Conservation (phyloP, 2,888 invertebrate genomes). For the Halictus quadricinctus region DNA sequence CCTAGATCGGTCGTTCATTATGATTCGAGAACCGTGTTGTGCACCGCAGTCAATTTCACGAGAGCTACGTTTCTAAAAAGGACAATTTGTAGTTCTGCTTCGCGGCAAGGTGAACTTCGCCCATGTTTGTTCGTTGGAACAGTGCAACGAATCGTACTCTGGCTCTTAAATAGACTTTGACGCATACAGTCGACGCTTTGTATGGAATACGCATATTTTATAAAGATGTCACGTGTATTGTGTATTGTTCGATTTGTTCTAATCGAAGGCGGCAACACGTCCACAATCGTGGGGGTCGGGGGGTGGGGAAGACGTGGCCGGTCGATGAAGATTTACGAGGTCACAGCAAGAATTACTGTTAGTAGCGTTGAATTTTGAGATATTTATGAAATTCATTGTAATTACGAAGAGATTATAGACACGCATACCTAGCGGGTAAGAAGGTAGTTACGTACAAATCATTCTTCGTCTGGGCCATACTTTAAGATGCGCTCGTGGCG, state of each 20-base stretch:
- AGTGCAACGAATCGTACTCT: slow-evolving; percentile 30
- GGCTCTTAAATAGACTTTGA: slow-evolving; percentile 37
- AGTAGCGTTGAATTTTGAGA: slow-evolving; percentile 70
- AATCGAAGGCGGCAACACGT: not conserved
- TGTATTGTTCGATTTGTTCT: slow-evolving; percentile 25
- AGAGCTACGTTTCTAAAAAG: slow-evolving; percentile 11
- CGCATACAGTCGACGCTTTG: slow-evolving; percentile 20
- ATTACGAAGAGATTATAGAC: slow-evolving; percentile 52
- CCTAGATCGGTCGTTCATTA: slow-evolving; percentile 65
- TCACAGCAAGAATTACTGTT: slow-evolving; percentile 52
- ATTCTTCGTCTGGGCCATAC: slow-evolving; percentile 30
- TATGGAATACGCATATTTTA: slow-evolving; percentile 18
- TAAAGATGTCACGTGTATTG: slow-evolving; percentile 17
- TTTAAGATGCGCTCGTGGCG: slow-evolving; percentile 21
- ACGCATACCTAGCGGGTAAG: slow-evolving; percentile 31
- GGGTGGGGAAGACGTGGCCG: slow-evolving; percentile 21
- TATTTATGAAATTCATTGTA: slow-evolving; percentile 67
- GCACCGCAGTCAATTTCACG: slow-evolving; percentile 37
- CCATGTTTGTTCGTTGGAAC: slow-evolving; percentile 10
- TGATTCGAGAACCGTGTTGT: slow-evolving; percentile 45
- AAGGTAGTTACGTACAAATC: slow-evolving; percentile 46
- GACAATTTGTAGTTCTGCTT: slow-evolving; percentile 9
- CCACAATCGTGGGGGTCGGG: not conserved
- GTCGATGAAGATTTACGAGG: slow-evolving; percentile 44
- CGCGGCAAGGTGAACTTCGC: slow-evolving; percentile 4